A percentile compares a stretch with the other conserved stretches of the same genome.
phyloP scores from a whole-genome alignment of 2,113 vertebrate species.

The Nicator chloris region DNA sequence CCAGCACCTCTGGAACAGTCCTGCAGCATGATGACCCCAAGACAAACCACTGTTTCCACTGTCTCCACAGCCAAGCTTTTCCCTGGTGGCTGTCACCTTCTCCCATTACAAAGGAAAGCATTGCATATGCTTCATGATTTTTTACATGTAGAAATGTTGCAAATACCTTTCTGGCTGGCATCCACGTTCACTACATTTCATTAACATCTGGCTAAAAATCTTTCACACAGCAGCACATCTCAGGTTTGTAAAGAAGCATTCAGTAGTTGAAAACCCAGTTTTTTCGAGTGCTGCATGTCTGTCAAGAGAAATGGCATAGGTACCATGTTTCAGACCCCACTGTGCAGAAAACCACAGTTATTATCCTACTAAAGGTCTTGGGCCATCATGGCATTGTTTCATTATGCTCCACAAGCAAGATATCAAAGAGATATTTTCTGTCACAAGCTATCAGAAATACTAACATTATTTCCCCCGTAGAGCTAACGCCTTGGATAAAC shows the following conservation, averaged over 20 bases:
- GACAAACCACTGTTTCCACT: background rate
- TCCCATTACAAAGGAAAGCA: background rate
- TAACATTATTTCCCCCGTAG: background rate
- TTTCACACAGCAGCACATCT: background rate
- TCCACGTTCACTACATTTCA: background rate
- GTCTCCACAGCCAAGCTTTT: background rate
- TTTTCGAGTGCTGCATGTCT: background rate
- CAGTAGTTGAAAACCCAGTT: background rate
- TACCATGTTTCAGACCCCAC: background rate
- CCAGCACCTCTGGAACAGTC: background rate
- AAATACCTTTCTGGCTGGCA: background rate
- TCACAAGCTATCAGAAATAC: background rate
- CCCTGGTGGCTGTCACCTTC: background rate
- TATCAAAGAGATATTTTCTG: background rate
- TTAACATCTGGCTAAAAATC: fast-evolving
- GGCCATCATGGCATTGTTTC: background rate
- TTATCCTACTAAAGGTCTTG: background rate
- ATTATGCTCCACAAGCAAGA: background rate
- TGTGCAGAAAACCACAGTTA: background rate
- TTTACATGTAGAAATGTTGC: background rate
- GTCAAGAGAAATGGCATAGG: background rate
- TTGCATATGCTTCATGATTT: background rate
- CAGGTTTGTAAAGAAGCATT: background rate
- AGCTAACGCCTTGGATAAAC: background rate
- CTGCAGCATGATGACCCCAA: background rate